Conservation (phyloP, 2,888 invertebrate genomes). For the Zygogramma bicolorata region DNA sequence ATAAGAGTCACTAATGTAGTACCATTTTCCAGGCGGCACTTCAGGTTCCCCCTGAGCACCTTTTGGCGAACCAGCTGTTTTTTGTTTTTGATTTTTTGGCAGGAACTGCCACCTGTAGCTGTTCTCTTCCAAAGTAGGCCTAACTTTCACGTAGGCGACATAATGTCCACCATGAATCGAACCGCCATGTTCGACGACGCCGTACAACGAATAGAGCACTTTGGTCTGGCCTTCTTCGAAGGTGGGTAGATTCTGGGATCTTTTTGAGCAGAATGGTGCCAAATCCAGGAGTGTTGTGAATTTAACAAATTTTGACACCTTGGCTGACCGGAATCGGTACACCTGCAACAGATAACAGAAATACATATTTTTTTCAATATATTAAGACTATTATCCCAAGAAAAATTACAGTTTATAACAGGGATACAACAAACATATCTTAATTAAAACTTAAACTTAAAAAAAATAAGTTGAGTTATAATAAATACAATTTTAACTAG, state of each 20-base stretch:
- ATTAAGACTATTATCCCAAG: background rate
- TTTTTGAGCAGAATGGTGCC: slow-evolving; percentile 87
- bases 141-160: slow-evolving; percentile 93
- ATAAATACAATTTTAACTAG: no score
- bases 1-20: slow-evolving; percentile 91
- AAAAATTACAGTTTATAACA: no score
- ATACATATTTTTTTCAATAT: slow-evolving; percentile 17
- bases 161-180: slow-evolving; percentile 92
- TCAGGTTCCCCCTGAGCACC: slow-evolving; percentile 64
- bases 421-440: no score
- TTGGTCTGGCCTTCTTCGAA: slow-evolving; percentile 61
- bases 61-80: slow-evolving; percentile 63
- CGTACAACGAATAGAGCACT: slow-evolving; percentile 90
- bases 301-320: slow-evolving; percentile 87
- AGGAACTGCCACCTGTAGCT: slow-evolving; percentile 82
- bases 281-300: slow-evolving; percentile 90
- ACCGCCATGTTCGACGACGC: slow-evolving; percentile 95
- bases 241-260: slow-evolving; percentile 72
- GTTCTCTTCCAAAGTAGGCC: slow-evolving; percentile 72
- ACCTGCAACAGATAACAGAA: slow-evolving; percentile 49
- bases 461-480: no score
- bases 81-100: slow-evolving; percentile 67
- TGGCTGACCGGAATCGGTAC: slow-evolving; percentile 74
- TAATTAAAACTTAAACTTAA: no score
- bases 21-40: slow-evolving; percentile 87